These are phyloP conservation scores for Amblyteles armatorius DNA, from an alignment of 2,888 invertebrate species.

Conservation along the genomic window DNA sequence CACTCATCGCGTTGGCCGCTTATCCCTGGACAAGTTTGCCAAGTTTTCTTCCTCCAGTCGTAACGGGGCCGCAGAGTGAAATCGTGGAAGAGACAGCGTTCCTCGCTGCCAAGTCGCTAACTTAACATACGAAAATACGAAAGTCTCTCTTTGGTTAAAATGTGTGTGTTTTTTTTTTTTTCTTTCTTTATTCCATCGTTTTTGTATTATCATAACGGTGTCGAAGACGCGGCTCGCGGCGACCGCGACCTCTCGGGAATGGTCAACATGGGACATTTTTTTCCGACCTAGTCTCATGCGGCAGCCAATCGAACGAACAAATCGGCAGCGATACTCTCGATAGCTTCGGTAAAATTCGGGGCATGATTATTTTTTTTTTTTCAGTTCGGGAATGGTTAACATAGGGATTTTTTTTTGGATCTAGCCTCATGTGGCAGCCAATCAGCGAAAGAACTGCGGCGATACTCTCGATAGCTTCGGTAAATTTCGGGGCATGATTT, in stretches of 20 bases:
- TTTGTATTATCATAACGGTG: not conserved
- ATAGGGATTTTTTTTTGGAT: not conserved
- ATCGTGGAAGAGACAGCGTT: slow-evolving; percentile 59
- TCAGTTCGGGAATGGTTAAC: too few species aligned
- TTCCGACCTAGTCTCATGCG: too few species aligned
- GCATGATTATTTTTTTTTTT: not conserved
- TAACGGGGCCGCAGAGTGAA: slow-evolving; percentile 52
- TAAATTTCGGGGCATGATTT: too few species aligned
- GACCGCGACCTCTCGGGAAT: not conserved
- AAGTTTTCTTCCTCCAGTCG: slow-evolving; percentile 64
- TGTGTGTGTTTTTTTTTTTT: not conserved
- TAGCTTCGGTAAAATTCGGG: not conserved
- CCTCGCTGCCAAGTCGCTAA: slow-evolving; percentile 37
- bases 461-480: not conserved
- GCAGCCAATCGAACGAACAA: not conserved
- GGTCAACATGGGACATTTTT: not conserved
- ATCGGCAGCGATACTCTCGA: not conserved
- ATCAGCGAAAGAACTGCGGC: not conserved
- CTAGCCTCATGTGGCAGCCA: too few species aligned
- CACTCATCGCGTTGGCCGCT: slow-evolving; percentile 64
- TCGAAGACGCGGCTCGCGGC: too few species aligned
- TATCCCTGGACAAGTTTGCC: slow-evolving; percentile 65
- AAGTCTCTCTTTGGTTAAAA: not conserved
- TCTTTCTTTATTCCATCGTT: not conserved
- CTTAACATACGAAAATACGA: slow-evolving; percentile 20